phyloP scores from a whole-genome alignment of 2,797 vertebrate genomes.

The Chelonia mydas region DNA sequence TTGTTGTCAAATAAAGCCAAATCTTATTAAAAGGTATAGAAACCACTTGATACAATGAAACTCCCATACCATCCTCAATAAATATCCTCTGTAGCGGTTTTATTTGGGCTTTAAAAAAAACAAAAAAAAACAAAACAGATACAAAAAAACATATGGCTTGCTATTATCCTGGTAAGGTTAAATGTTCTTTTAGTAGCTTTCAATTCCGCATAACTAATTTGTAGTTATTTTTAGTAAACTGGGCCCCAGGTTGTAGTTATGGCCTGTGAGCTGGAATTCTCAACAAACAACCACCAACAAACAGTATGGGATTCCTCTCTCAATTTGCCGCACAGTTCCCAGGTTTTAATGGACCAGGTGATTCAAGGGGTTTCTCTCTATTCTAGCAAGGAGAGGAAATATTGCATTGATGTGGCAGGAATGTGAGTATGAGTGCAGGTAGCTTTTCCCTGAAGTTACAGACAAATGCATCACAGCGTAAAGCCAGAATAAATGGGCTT shows the following conservation, averaged over 20 bases:
- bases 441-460: background rate
- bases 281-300: background rate
- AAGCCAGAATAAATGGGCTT: background rate
- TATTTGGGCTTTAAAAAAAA: background rate
- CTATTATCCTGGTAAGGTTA: background rate
- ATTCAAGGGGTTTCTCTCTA: background rate
- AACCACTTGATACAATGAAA: background rate
- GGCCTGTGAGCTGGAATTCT: background rate
- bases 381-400: background rate
- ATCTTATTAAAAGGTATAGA: background rate
- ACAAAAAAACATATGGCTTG: background rate
- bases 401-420: background rate
- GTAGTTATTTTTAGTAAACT: background rate
- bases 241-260: background rate
- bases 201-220: background rate
- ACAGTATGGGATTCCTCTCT: background rate
- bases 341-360: background rate
- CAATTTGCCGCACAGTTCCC: background rate
- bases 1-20: background rate
- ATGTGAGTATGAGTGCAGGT: background rate
- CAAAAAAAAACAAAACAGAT: no score
- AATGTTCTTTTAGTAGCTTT: background rate
- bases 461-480: background rate
- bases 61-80: background rate
- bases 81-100: background rate